Conservation (phyloP, 2,888 invertebrate genomes). For the Linnaemya tessellans region DNA sequence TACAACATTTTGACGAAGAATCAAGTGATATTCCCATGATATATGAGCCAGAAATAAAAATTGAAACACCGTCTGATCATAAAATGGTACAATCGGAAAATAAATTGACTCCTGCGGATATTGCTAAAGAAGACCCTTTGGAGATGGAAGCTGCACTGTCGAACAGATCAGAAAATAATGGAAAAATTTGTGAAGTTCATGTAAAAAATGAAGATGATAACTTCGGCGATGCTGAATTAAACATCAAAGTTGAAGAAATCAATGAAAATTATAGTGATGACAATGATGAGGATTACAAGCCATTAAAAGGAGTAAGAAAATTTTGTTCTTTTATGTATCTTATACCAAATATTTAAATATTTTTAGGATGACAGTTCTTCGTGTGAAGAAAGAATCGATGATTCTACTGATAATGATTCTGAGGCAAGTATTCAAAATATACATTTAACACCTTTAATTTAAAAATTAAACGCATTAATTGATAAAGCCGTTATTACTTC, state of each 20-base stretch:
- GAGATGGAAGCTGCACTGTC: constrained; percentile 9
- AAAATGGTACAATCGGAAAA: constrained; percentile 23
- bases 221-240: not conserved
- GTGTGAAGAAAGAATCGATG: constrained; percentile 38
- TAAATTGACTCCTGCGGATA: constrained; percentile 16
- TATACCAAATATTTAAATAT: not conserved
- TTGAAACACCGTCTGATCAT: constrained; percentile 38
- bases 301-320: constrained; percentile 38
- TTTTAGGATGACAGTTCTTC: constrained; percentile 53
- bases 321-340: not conserved
- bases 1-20: constrained; percentile 41
- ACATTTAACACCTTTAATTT: no score
- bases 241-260: constrained; percentile 41
- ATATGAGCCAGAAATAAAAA: constrained; percentile 58
- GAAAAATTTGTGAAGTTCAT: constrained; percentile 12
- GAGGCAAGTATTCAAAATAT: constrained; percentile 33
- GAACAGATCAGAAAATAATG: constrained; percentile 5
- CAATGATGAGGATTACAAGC: constrained; percentile 55
- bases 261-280: constrained; percentile 44
- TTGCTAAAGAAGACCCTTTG: constrained; percentile 53
- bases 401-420: constrained; percentile 45
- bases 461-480: not conserved
- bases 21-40: constrained; percentile 19
- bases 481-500: no score
- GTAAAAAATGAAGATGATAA: constrained; percentile 42